These are phyloP conservation scores for Plagodis pulveraria DNA, from an alignment of 2,888 invertebrate genomes.

Conservation along the genomic window DNA sequence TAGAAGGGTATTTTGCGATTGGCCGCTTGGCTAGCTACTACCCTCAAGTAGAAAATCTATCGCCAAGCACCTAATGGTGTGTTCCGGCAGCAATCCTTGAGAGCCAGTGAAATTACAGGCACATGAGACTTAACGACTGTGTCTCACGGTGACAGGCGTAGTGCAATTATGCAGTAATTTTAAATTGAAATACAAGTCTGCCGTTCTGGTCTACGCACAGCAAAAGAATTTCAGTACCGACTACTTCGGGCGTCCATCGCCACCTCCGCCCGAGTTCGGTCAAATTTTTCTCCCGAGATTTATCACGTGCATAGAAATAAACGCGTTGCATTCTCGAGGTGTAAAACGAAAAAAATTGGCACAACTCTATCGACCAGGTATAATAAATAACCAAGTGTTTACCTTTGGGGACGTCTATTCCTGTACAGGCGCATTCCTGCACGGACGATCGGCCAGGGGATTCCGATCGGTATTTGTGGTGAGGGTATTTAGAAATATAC, in stretches of 20 bases:
- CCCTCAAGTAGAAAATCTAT: too few species aligned
- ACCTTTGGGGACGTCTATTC: conserved; percentile 40
- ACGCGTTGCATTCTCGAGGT: conserved; percentile 30
- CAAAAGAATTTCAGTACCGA: conserved; percentile 1
- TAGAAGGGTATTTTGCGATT: too few species aligned
- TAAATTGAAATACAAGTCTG: too few species aligned
- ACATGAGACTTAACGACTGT: too few species aligned
- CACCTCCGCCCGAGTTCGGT: conserved; percentile 22
- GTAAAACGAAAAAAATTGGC: conserved; percentile 38
- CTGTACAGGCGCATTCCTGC: conserved; percentile 28
- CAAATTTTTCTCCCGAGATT: conserved; percentile 24
- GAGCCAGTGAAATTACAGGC: too few species aligned
- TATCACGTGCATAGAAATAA: conserved; percentile 26
- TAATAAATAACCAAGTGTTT: conserved; percentile 37
- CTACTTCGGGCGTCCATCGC: conserved; percentile 13
- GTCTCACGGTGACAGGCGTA: too few species aligned
- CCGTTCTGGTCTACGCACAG: too few species aligned
- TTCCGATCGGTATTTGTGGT: conserved; percentile 20
- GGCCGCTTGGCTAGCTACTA: too few species aligned
- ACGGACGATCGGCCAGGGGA: conserved; percentile 22
- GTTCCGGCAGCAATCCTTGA: too few species aligned
- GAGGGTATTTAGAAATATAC: conserved; percentile 15
- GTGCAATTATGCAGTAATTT: too few species aligned
- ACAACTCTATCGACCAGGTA: conserved; percentile 35
- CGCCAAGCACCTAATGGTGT: too few species aligned